Conservation (phyloP, 2,888 invertebrate species). For the Morpho helenor region DNA sequence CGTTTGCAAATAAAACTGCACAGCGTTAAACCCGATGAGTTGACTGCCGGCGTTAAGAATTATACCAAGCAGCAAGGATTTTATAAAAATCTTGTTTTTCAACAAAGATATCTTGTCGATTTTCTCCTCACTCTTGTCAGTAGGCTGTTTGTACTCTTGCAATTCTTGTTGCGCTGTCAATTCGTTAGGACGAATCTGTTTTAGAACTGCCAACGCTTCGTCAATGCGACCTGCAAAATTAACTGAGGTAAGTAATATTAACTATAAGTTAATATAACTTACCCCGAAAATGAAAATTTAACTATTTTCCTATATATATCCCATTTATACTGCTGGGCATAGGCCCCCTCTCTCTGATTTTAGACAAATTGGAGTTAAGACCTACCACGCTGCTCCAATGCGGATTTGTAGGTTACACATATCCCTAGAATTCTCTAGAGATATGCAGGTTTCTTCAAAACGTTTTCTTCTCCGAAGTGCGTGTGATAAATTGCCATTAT, state of each 20-base stretch:
- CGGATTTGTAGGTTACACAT: no score
- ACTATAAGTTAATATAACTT: no score
- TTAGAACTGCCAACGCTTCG: constrained; percentile 45
- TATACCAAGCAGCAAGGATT: constrained; percentile 33
- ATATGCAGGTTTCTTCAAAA: no score
- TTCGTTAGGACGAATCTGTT: constrained; percentile 47
- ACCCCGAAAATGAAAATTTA: no score
- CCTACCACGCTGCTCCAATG: no score
- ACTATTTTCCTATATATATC: no score
- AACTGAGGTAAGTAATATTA: background rate
- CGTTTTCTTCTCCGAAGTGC: no score
- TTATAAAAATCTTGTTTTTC: constrained; percentile 35
- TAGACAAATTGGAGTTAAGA: no score
- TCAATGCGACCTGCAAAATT: constrained; percentile 39
- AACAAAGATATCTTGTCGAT: constrained; percentile 28
- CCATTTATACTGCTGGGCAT: no score
- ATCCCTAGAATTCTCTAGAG: no score
- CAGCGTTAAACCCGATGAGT: constrained; percentile 46
- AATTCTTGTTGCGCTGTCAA: constrained; percentile 43
- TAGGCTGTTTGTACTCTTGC: constrained; percentile 39
- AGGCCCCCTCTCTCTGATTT: no score
- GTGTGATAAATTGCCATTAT: no score
- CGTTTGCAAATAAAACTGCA: constrained; percentile 52
- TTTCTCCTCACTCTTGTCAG: constrained; percentile 21
- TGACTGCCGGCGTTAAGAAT: constrained; percentile 36